Evolutionary conservation across 1,140 invertebrate species (phyloP), one percentile per base, ranked within the genome.

Genomic region (Tachypleus tridentatus): DNA sequence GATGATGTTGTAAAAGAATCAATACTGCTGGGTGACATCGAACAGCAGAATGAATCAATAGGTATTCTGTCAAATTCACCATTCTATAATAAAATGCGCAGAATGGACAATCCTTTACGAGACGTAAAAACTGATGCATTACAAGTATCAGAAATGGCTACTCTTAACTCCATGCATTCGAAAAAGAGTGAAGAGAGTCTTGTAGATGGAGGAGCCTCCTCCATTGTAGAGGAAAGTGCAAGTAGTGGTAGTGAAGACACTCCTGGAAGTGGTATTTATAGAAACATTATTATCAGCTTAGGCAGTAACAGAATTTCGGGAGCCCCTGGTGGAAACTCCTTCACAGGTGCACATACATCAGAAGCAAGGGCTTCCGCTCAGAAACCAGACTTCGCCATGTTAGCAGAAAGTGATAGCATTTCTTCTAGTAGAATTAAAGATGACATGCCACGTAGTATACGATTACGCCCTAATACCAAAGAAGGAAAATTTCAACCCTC

Each of bases 261-360:
- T 49, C 64, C 67, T n/a, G 64, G 65, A 4, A 69, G 70, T 51
- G 71, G 70, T 9, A 69, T 69, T 5, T 73, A 73, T 54, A 73
- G 72, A 54, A 72, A 71, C 56, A 73, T 73, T 50, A 73, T 73
- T 57, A 73, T 73, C 29, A 72, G 68, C 64, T 58, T 73, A n/a
- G 70, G 71, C 51, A 59, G 54, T 64, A 29, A 29, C 29, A 29
- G 29, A 29, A 29, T 29, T 29, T 29, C 29, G 29, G 29, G 29
- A 29, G 29, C 29, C 29, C 29, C 29, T 29, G 29, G 29, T 29
- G 29, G 29, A 29, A 29, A 29, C 29, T 29, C 29, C 29, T 29
- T 29, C 29, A 29, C 29, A 29, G 29, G 29, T 29, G 29, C 29
- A 29, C 29, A 29, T 29, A 29, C 29, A 29, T 29, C 29, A 29